Evolutionary conservation across 1,140 invertebrate species (phyloP), one percentile per base, ranked within the genome.

Genomic region (Protaetia brevitarsis): DNA sequence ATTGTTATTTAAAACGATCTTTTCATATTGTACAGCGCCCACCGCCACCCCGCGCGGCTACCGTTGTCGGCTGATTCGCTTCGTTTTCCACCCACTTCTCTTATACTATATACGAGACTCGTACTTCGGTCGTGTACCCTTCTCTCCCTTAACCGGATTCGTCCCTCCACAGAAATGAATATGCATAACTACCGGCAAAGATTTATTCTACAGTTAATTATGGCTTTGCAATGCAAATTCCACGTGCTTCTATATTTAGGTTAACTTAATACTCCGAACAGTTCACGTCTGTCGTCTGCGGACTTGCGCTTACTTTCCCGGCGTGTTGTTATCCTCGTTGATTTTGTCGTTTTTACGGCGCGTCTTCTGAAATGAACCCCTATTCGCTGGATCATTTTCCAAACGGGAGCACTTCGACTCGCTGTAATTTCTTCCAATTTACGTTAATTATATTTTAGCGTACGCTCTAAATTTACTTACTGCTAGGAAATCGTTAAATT

Each of bases 151-250:
- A n/a, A n/a, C n/a, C n/a, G n/a, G n/a, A n/a, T n/a, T n/a, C n/a
- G n/a, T n/a, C n/a, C 29, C 26, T 51, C 21, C 45, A 2, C 13
- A 59, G 27, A 28, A 31, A 29, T 59, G 57, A 59, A 59, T 59
- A 59, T 59, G 57, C 57, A 59, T 59, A 31, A 28, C 27, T 28
- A 28, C 29, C 57, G 23, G 57, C 27, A 59, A 59, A 23, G 41
- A 59, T 59, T 59, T 59, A 59, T 59, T 59, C 29, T 59, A 59
- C 57, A 31, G 57, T 59, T 59, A 59, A 59, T 59, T 59, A 59
- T 59, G 57, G 29, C 57, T 59, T 59, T 59, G 57, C 57, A 59
- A 59, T 59, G 57, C 57, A 59, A 59, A 59, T 59, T 31, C 57
- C 27, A 28, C 57, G 57, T 59, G 57, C 57, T 59, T 59, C 57